Conservation (phyloP, 1,140 invertebrate genomes). For the Prorops nasuta region DNA sequence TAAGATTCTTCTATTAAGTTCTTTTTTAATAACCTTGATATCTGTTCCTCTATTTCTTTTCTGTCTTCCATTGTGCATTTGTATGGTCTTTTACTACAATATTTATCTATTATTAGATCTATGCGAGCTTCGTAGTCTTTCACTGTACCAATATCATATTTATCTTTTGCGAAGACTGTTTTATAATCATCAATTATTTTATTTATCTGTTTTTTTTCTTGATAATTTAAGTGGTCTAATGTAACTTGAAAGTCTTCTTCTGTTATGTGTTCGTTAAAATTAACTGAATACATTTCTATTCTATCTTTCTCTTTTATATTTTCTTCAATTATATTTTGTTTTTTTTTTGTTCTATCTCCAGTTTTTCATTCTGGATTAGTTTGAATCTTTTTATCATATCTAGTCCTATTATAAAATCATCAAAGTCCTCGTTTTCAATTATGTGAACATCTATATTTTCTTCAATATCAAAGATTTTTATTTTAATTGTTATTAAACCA, state of each 20-base stretch:
- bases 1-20: conserved; percentile 6
- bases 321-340: not conserved
- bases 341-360: conserved; percentile 3
- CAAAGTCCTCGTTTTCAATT: conserved; percentile 8
- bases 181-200: conserved; percentile 3
- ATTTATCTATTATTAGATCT: conserved; percentile 4
- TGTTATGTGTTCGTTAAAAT: conserved; percentile 9
- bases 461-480: conserved; percentile 17
- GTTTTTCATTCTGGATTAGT: not conserved
- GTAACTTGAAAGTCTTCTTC: not conserved
- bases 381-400: conserved; percentile 16
- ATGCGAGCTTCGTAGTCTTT: conserved; percentile 5
- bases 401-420: conserved; percentile 15
- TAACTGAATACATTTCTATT: not conserved
- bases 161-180: conserved; percentile 3
- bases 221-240: not conserved
- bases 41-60: conserved; percentile 3
- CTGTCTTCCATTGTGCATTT: not conserved
- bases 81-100: conserved; percentile 4
- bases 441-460: conserved; percentile 9
- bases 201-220: conserved; percentile 1
- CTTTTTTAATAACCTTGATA: not conserved
- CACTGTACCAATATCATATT: conserved; percentile 6
- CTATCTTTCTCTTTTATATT: not conserved
- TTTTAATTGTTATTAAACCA: conserved; percentile 14